Evolutionary conservation across 2,113 vertebrate genomes (phyloP).

Genomic region (Lophius piscatorius): DNA sequence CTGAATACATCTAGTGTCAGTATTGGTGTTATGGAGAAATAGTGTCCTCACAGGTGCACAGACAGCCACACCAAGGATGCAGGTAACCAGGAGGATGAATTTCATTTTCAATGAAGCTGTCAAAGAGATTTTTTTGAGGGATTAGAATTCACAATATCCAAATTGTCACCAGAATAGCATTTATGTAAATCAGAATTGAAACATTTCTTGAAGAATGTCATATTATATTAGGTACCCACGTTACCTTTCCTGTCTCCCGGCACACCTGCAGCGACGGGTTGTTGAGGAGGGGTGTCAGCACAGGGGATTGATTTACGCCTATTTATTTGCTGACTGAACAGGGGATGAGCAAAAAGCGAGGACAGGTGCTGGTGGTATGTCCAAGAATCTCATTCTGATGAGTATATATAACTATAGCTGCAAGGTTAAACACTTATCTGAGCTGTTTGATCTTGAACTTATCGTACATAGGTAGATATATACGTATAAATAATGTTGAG

Average conservation of each 20-base stretch:
- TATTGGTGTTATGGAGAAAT: too few relatives aligned
- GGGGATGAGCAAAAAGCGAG: constrained; percentile 36
- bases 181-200: neutral
- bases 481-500: too few relatives aligned
- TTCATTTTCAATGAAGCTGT: constrained; percentile 66
- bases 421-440: too few relatives aligned
- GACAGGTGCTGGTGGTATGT: constrained; percentile 59
- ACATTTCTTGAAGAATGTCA: neutral
- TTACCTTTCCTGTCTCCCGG: constrained; percentile 50
- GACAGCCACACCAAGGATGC: constrained; percentile 59
- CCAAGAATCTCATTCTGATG: constrained; percentile 48
- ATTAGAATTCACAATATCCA: constrained; percentile 1
- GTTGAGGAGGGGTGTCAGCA: constrained; percentile 32
- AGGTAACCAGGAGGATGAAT: constrained; percentile 52
- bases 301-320: constrained; percentile 46
- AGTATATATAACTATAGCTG: neutral
- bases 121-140: constrained; percentile 15
- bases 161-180: neutral
- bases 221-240: neutral
- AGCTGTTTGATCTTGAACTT: too few relatives aligned
- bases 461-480: too few relatives aligned
- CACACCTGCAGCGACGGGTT: constrained; percentile 18
- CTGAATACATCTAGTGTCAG: neutral
- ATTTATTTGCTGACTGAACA: constrained; percentile 67
- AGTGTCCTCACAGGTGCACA: constrained; percentile 62